Conservation (phyloP, 30 jellyfish, hydroid and myxozoan genomes). For the Euphysa ruthae region DNA sequence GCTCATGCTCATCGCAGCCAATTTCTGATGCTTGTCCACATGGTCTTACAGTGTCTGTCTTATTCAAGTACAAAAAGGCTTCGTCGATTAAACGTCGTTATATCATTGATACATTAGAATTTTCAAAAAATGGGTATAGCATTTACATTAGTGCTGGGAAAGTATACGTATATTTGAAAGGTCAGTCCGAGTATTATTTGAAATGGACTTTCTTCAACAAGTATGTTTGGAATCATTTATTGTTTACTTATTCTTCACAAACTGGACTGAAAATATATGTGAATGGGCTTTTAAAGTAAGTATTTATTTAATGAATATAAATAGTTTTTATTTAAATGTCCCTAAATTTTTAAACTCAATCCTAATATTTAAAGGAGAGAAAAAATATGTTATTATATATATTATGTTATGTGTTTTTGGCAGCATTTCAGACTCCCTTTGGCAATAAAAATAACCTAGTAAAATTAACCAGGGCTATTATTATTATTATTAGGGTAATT, state of each 20-base stretch:
- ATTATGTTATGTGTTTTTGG: no score
- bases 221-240: constrained; percentile 55
- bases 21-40: constrained; percentile 46
- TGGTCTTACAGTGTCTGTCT: constrained; percentile 66
- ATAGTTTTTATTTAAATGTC: no score
- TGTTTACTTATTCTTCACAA: constrained; percentile 56
- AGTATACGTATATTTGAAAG: constrained; percentile 28
- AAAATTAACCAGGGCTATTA: no score
- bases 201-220: neutral
- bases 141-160: neutral
- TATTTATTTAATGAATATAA: no score
- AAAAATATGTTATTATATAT: no score
- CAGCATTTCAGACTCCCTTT: no score
- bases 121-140: neutral
- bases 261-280: constrained; percentile 44
- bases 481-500: no score
- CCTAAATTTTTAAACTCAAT: no score
- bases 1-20: constrained; percentile 70
- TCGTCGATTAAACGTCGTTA: constrained; percentile 4
- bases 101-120: constrained; percentile 58
- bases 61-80: constrained; percentile 7
- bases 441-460: no score
- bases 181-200: constrained; percentile 29
- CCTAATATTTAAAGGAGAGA: no score
- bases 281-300: constrained; percentile 51